Percentiles rank a stretch among this genome's conserved stretches.
Evolutionary conservation across 2,888 invertebrate species (phyloP).

Genomic region (Apocheima hispidaria): DNA sequence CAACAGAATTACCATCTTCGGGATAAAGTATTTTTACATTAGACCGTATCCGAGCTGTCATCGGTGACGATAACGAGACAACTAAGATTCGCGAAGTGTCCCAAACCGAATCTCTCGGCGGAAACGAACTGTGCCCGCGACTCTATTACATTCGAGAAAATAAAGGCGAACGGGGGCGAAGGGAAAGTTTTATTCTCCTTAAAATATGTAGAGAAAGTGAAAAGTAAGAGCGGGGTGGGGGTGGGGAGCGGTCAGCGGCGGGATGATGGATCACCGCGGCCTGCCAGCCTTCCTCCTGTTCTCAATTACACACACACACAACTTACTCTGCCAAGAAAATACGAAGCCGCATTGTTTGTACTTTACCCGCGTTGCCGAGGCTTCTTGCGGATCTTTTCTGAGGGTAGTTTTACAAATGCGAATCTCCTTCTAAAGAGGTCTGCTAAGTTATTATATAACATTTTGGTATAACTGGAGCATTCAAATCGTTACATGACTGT

Average conservation of each 20-base stretch:
- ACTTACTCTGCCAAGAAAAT: constrained; percentile 45
- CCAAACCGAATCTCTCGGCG: constrained; percentile 56
- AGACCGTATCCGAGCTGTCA: constrained; percentile 61
- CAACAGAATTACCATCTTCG: constrained; percentile 60
- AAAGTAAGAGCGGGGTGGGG: constrained; percentile 79
- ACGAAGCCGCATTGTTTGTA: constrained; percentile 42
- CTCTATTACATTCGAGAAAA: constrained; percentile 76
- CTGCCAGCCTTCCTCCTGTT: constrained; percentile 74
- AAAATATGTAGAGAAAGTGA: constrained; percentile 87
- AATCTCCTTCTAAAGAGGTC: neutral
- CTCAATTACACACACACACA: constrained; percentile 78
- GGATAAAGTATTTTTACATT: constrained; percentile 70
- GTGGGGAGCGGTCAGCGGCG: constrained; percentile 79
- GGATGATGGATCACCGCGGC: constrained; percentile 85
- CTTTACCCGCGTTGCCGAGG: constrained; percentile 33
- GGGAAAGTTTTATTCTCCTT: constrained; percentile 85
- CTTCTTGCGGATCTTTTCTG: constrained; percentile 19
- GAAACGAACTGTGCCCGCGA: constrained; percentile 60
- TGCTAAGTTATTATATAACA: neutral
- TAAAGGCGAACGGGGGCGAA: constrained; percentile 73
- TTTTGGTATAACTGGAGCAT: constrained; percentile 7
- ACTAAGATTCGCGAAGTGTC: constrained; percentile 66
- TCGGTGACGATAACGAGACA: constrained; percentile 70
- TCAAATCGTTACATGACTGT: constrained; percentile 6
- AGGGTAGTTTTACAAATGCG: constrained; percentile 18